A percentile compares a stretch with the other conserved stretches of the same genome.
Evolutionary conservation across 2,797 vertebrate species (phyloP).

Genomic region (Apodemus agrarius): DNA sequence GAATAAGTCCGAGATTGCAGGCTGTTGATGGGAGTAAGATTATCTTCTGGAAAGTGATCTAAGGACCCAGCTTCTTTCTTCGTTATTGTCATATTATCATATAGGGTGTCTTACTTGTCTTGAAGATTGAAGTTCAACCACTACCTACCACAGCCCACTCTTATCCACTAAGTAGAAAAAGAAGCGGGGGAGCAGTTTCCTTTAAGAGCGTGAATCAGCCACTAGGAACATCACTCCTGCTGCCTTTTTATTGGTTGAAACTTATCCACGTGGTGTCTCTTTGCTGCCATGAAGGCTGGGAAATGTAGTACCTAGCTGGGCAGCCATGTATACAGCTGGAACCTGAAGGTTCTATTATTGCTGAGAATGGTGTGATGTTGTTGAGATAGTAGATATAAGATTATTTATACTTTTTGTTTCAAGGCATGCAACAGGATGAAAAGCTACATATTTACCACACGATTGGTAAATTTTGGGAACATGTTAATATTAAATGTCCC

Average conservation of each 20-base stretch:
- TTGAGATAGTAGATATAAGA: conserved; percentile 21
- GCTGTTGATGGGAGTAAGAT: not conserved
- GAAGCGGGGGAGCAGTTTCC: not conserved
- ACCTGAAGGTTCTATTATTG: not conserved
- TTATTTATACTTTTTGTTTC: not conserved
- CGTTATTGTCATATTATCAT: conserved; percentile 9
- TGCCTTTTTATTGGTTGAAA: conserved; percentile 56
- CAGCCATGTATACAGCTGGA: not conserved
- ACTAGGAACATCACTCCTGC: not conserved
- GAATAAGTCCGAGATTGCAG: not conserved
- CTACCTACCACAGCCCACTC: not conserved
- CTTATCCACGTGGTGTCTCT: conserved; percentile 2
- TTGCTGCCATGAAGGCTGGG: conserved; percentile 38
- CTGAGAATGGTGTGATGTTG: not conserved
- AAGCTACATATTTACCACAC: conserved; percentile 1
- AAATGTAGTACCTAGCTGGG: conserved; percentile 38
- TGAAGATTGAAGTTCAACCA: not conserved
- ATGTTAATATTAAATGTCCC: not conserved
- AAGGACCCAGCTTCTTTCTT: not conserved
- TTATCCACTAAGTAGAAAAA: conserved; percentile 3
- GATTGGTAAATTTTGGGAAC: conserved; percentile 15
- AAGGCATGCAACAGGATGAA: conserved; percentile 12
- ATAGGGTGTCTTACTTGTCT: not conserved
- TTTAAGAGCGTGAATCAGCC: not conserved
- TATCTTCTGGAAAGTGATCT: conserved; percentile 13